Evolutionary conservation across 2,113 vertebrate species (phyloP).

Genomic region (Orientallactaga bullata): DNA sequence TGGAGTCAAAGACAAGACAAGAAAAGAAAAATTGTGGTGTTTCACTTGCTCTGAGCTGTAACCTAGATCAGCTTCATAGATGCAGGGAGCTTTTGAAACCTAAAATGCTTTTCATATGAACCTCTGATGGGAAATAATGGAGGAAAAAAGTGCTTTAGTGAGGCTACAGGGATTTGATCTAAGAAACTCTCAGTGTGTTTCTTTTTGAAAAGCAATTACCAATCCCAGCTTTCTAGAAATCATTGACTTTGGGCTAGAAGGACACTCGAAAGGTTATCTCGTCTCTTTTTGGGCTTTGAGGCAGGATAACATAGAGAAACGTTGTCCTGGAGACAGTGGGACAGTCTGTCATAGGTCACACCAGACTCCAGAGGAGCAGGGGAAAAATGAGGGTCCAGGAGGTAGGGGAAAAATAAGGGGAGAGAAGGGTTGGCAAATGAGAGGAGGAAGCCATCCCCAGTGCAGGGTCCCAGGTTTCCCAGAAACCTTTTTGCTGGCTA

Average conservation of each 20-base stretch:
- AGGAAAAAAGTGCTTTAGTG: conserved; percentile 57
- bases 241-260: conserved; percentile 25
- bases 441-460: background rate
- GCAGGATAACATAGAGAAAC: background rate
- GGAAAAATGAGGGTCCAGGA: background rate
- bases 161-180: conserved; percentile 64
- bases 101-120: conserved; percentile 60
- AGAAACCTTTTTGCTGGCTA: background rate
- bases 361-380: background rate
- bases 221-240: conserved; percentile 50
- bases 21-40: background rate
- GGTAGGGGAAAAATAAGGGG: too few relatives aligned
- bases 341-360: background rate
- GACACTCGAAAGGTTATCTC: conserved; percentile 17
- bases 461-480: background rate
- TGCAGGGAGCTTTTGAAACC: conserved; percentile 52
- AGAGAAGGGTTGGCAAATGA: too few relatives aligned
- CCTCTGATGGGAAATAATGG: conserved; percentile 56
- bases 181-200: conserved; percentile 49
- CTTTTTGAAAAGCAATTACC: conserved; percentile 72
- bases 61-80: conserved; percentile 48
- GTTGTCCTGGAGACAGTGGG: background rate
- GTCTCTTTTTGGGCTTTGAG: background rate
- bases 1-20: conserved; percentile 35
- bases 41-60: conserved; percentile 43